Percentiles rank a stretch among this genome's conserved stretches.
Evolutionary conservation across 2,888 invertebrate genomes (phyloP).

Genomic region (Watsonalla cultraria): DNA sequence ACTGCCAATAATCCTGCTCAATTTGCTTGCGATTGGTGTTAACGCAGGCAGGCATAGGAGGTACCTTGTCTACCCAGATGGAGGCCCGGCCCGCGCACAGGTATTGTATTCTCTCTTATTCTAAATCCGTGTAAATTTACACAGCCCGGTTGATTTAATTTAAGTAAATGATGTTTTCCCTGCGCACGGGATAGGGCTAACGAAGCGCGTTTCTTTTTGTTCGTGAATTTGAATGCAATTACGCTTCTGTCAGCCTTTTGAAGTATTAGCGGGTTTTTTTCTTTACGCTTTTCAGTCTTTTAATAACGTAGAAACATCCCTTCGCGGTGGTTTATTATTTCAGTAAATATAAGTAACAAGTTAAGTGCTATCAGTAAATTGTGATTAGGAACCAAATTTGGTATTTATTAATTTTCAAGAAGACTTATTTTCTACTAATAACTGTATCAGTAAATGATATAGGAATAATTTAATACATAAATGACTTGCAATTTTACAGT

Average conservation of each 20-base stretch:
- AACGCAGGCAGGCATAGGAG: conserved; percentile 64
- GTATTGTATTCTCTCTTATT: conserved; percentile 49
- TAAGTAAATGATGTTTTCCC: conserved; percentile 71
- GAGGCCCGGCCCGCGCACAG: conserved; percentile 79
- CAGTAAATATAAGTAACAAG: no score
- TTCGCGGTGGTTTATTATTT: no score
- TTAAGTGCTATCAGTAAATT: no score
- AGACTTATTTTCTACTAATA: no score
- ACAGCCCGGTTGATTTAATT: conserved; percentile 57
- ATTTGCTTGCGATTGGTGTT: conserved; percentile 41
- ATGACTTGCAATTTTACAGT: conserved; percentile 58
- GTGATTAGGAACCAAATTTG: no score
- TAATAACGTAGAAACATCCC: neutral
- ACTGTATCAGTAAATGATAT: neutral
- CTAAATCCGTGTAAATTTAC: conserved; percentile 44
- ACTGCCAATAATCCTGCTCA: conserved; percentile 52
- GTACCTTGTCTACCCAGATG: conserved; percentile 79
- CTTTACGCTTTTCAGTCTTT: conserved; percentile 3
- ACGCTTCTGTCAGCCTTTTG: conserved; percentile 51
- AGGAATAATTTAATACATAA: neutral
- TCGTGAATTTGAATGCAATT: conserved; percentile 73
- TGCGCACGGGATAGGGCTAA: conserved; percentile 61
- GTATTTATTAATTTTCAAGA: no score
- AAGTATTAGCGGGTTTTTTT: conserved; percentile 15
- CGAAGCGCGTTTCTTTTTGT: conserved; percentile 69